Conservation (phyloP, 2,113 vertebrate genomes). For the Mobula hypostoma region DNA sequence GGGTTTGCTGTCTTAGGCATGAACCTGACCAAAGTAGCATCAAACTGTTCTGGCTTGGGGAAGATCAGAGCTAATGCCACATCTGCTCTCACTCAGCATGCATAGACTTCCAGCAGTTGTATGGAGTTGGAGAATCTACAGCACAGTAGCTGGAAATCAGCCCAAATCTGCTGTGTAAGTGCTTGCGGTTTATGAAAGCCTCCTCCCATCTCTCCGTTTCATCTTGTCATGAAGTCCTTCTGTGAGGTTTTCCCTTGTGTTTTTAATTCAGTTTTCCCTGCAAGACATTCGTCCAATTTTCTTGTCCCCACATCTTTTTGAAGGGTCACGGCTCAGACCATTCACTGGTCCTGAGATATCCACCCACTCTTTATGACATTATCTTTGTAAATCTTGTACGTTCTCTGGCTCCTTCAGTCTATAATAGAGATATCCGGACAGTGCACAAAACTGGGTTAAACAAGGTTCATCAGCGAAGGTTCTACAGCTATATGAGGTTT, state of each 20-base stretch:
- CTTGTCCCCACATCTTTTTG: not conserved
- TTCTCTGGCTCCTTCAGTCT: no score
- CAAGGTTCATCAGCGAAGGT: not conserved
- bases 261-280: not conserved
- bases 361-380: no score
- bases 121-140: not conserved
- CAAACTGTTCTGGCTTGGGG: not conserved
- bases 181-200: no score
- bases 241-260: not conserved
- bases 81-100: not conserved
- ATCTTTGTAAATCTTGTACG: no score
- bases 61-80: not conserved
- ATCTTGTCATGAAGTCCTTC: not conserved
- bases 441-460: no score
- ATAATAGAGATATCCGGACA: no score
- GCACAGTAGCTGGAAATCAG: not conserved
- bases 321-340: no score
- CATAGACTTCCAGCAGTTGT: no score
- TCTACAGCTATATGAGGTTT: not conserved
- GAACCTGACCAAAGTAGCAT: not conserved
- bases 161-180: not conserved
- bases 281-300: not conserved
- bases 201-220: not conserved
- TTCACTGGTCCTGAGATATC: no score
- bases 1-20: not conserved